phyloP scores from a whole-genome alignment of 2,797 vertebrate genomes.

The Chelmon rostratus region DNA sequence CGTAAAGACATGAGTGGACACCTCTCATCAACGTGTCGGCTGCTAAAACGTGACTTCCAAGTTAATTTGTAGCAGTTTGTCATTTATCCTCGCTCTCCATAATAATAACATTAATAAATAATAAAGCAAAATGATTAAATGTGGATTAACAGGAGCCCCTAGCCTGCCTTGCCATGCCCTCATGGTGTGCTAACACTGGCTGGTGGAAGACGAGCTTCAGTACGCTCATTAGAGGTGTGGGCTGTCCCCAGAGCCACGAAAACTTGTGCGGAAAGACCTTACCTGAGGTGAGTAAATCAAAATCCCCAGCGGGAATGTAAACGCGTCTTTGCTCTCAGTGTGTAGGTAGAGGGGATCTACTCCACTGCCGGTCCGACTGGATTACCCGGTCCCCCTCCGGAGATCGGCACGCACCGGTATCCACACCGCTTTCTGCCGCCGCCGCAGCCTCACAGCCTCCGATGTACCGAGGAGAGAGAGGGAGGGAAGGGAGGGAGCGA shows the following conservation, averaged over 20 bases:
- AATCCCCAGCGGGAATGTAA: conserved; percentile 17
- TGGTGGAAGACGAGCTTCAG: conserved; percentile 2
- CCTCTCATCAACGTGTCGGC: background rate
- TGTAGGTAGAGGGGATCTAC: conserved; percentile 24
- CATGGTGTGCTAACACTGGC: no score
- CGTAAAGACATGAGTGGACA: conserved; percentile 10
- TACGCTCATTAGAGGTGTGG: background rate
- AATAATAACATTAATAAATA: background rate
- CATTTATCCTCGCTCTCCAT: background rate
- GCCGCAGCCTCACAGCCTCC: conserved; percentile 74
- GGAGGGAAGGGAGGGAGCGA: background rate
- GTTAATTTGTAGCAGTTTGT: conserved; percentile 15
- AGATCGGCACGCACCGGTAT: conserved; percentile 61
- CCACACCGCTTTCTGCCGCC: conserved; percentile 67
- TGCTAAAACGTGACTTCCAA: conserved; percentile 50
- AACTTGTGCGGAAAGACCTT: conserved; percentile 66
- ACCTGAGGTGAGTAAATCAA: conserved; percentile 61
- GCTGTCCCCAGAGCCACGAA: conserved; percentile 19
- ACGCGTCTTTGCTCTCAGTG: conserved; percentile 13
- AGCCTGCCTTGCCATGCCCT: background rate
- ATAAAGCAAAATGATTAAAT: background rate
- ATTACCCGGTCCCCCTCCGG: conserved; percentile 52
- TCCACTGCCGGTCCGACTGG: conserved; percentile 50
- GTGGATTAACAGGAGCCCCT: background rate
- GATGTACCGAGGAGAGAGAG: conserved; percentile 61